These are phyloP conservation scores for Trachymyrmex septentrionalis DNA, from an alignment of 1,140 invertebrate species.

Conservation along the genomic window DNA sequence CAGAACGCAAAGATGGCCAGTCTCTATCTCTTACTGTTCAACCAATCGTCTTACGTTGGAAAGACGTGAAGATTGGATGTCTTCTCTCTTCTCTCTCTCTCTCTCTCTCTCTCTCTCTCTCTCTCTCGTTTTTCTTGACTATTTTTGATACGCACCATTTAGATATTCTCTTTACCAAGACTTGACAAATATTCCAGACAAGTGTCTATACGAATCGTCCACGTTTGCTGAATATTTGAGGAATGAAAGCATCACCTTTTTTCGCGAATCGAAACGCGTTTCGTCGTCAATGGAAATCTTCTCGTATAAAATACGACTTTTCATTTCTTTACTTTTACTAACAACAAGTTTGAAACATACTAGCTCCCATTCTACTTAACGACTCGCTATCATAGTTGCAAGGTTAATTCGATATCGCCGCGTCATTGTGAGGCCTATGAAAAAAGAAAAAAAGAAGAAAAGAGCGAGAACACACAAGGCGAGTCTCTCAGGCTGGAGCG, in stretches of 20 bases:
- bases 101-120: too few relatives aligned
- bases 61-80: too few relatives aligned
- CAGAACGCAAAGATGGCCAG: too few relatives aligned
- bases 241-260: background rate
- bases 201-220: slow-evolving; percentile 4
- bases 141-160: too few relatives aligned
- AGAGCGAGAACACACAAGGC: background rate
- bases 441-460: background rate
- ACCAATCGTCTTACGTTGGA: too few relatives aligned
- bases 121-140: too few relatives aligned
- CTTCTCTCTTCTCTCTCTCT: too few relatives aligned
- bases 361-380: background rate
- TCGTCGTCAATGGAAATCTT: background rate
- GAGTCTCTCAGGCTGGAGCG: background rate
- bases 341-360: background rate
- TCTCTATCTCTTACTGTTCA: too few relatives aligned
- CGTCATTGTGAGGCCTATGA: background rate
- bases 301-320: background rate
- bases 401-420: slow-evolving; percentile 23
- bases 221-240: background rate
- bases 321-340: background rate
- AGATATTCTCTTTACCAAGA: too few relatives aligned
- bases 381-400: background rate
- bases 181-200: slow-evolving; percentile 31
- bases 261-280: background rate